A percentile compares a stretch with the other conserved stretches of the same genome.
Conservation (phyloP, 2,888 invertebrate species). For the Sylvicola cinctus region DNA sequence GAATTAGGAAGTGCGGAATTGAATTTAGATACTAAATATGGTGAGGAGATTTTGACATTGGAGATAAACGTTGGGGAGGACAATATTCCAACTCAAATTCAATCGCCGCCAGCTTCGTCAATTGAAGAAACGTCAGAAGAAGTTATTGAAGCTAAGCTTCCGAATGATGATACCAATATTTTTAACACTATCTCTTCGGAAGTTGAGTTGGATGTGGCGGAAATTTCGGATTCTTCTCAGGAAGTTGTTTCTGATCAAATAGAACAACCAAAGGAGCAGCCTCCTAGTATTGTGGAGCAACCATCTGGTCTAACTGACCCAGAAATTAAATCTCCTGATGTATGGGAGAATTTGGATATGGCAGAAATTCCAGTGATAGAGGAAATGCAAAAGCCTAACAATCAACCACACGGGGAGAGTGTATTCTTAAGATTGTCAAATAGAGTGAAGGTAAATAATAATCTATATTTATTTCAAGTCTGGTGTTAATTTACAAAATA, state of each 20-base stretch:
- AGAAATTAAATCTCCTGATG: no score
- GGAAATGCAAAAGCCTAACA: conserved; percentile 1
- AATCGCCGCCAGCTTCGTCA: no score
- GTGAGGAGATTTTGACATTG: neutral
- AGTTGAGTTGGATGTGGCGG: no score
- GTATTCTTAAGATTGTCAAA: conserved; percentile 92
- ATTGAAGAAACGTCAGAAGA: no score
- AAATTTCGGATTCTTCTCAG: no score
- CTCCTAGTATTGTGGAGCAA: no score
- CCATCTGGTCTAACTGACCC: no score
- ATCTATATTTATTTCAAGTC: conserved; percentile 5
- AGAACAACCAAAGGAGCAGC: no score
- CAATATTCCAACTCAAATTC: neutral
- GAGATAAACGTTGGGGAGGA: neutral
- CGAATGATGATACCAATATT: no score
- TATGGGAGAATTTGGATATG: neutral
- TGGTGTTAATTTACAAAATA: conserved; percentile 1
- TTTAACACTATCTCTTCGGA: no score
- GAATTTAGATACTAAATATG: neutral
- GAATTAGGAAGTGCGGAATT: neutral
- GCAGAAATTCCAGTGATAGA: neutral
- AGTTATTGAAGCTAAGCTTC: no score
- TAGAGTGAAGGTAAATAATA: conserved; percentile 57
- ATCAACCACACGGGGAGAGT: conserved; percentile 37
- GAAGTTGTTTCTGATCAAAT: no score